Evolutionary conservation across 1,140 invertebrate species (phyloP).

Genomic region (Coenobita brevimanus): DNA sequence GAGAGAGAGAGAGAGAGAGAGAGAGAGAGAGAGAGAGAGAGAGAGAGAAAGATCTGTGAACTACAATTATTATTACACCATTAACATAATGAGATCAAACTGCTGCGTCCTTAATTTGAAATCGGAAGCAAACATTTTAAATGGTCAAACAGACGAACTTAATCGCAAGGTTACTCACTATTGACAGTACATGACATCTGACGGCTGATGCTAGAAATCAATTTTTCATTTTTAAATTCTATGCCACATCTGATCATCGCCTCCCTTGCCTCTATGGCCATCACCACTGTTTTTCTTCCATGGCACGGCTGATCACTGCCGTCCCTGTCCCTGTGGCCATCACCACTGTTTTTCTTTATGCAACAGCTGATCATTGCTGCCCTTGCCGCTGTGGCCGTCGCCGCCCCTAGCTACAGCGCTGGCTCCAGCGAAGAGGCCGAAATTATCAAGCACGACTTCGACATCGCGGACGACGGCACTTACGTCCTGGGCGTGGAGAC

Average conservation of each 20-base stretch:
- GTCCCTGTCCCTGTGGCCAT: too few relatives aligned
- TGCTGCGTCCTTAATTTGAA: too few relatives aligned
- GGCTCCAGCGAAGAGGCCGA: not conserved
- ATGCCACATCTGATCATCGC: not conserved
- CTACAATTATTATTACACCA: too few relatives aligned
- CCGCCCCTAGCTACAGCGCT: not conserved
- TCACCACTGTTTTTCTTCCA: too few relatives aligned
- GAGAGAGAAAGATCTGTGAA: not conserved
- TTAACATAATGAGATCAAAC: too few relatives aligned
- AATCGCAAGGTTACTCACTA: too few relatives aligned
- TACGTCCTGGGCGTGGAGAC: constrained; percentile 34
- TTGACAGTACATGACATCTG: too few relatives aligned
- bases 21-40: not conserved
- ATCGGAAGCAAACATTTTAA: too few relatives aligned
- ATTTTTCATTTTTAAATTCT: not conserved
- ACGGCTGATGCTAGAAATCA: too few relatives aligned
- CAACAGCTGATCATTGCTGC: constrained; percentile 23
- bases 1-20: not conserved
- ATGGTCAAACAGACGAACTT: too few relatives aligned
- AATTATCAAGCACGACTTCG: constrained; percentile 10
- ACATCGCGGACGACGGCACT: constrained; percentile 26
- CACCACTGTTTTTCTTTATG: not conserved
- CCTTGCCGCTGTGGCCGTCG: constrained; percentile 27
- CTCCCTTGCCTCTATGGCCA: not conserved
- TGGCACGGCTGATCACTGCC: too few relatives aligned